Percentiles rank a stretch among this genome's conserved stretches.
Evolutionary conservation across 2,888 invertebrate species (phyloP).

Genomic region (Oscheius myriophilus): DNA sequence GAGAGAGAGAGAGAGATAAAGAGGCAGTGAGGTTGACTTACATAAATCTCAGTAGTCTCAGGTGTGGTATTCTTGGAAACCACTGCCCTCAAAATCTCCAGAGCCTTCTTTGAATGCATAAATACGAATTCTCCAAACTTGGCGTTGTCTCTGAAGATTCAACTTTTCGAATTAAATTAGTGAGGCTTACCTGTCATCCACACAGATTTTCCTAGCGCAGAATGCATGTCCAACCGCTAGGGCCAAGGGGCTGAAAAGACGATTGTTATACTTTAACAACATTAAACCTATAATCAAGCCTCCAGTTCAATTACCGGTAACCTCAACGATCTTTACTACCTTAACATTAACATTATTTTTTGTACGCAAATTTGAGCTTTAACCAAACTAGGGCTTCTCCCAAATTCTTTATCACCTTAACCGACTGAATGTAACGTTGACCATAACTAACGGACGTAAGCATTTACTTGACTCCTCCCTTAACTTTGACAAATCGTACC

Average conservation of each 20-base stretch:
- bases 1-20: not conserved
- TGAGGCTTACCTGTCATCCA: slow-evolving; percentile 37
- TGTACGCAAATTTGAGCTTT: too few species aligned
- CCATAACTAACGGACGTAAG: too few species aligned
- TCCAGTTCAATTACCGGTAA: not conserved
- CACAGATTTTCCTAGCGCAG: slow-evolving; percentile 63
- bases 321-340: not conserved
- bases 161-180: not conserved
- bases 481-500: too few species aligned
- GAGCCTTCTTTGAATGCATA: slow-evolving; percentile 52
- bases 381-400: too few species aligned
- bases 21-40: not conserved
- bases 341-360: too few species aligned
- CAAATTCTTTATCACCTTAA: too few species aligned
- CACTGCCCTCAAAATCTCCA: slow-evolving; percentile 42
- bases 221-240: slow-evolving; percentile 69
- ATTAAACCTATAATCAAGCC: slow-evolving; percentile 1
- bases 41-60: slow-evolving; percentile 23
- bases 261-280: not conserved
- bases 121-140: slow-evolving; percentile 55
- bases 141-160: slow-evolving; percentile 28
- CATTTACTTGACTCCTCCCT: too few species aligned
- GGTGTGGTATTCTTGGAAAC: slow-evolving; percentile 27
- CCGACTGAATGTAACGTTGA: too few species aligned
- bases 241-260: slow-evolving; percentile 61